Base-by-base conservation (phyloP, 92 coral and sea anemone genomes). In the Diadumene lineata region DNA sequence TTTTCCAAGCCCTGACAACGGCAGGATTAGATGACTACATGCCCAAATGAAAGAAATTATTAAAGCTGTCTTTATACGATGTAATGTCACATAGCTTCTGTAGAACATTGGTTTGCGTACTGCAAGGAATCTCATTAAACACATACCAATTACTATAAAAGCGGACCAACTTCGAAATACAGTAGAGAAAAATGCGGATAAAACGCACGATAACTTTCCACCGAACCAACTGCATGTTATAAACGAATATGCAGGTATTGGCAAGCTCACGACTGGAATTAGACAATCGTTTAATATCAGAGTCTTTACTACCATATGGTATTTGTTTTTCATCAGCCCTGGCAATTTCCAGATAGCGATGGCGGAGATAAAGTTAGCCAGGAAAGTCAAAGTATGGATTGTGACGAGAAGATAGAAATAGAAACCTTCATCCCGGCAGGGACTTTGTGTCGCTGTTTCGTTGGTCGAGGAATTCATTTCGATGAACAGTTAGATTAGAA, bases 91-190 rank as follows among this genome's bases (percentile, higher is more conserved):
- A 31, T 80, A 61, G 38, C 89, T 87, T 34, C 98, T 85, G 81
- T 93, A 93, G 70, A 68, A 85, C 53, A 93, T 53, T 19, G 98
- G 98, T 23, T 88, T 85, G 10, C 80, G 77, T 31, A 93, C 81
- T 4, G 98, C 98, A 50, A 93, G 81, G 31, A 81, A 93, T 26
- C 97, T 88, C 30, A 90, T 80, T 7, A 85, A 34, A 46, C 97
- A 93, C 83, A 93, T 80, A 1, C 88, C 62, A 23, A 85, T 67
- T 1, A 93, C 90, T 24, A 93, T 74, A 24, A 68, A 23, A 30
- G 84, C 87, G 6, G 98, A 93, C 98, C 98, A 93, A 56, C 92
- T 82, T 7, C 88, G 79, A 46, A 93, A 88, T 23, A 83, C 68
- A 3, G 90, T 89, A 0, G 93, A 87, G 32, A 93, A 56, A 55